Evolutionary conservation across 2,888 invertebrate genomes (phyloP), one percentile per base, ranked within the genome.

Genomic region (Salpingus planirostris): DNA sequence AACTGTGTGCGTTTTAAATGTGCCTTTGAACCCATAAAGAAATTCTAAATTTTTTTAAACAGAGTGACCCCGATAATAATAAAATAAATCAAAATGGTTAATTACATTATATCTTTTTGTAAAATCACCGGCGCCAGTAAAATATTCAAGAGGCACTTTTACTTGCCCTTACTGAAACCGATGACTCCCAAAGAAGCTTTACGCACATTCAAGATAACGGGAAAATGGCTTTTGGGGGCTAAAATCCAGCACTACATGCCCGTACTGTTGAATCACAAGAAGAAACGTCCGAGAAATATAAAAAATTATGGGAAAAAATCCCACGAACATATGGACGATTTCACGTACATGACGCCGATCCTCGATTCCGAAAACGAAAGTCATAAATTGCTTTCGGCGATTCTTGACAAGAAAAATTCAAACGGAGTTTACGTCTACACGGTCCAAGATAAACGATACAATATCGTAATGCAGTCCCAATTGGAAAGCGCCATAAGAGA

Each of bases 211-310:
- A 74, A 81, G 49, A 83, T 87, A 50, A 86, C 86, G 24, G 83
- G 84, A 34, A 84, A 84, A 62, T 65, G 63, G 62, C 74, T 84
- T 2, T 76, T 82, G 44, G 84, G 83, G 12, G 67, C 82, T 32
- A 84, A 84, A 37, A 74, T 78, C 15, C 84, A 84, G 60, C 83
- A 83, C 60, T 85, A 82, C 71, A 83, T 84, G 66, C 84, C 84
- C 54, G 83, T 83, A 38, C 63, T 82, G 40, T 68, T 81, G 33
- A 73, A 65, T 40, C 63, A 64, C 38, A 46, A 49, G 18, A 54
- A 59, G 59, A 69, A 53, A 56, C 46, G 62, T 18, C 49, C 60
- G n/a, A 60, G 59, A 44, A 48, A 45, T 12, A 33, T 44, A 2
- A 59, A 60, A 43, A 50, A 74, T 38, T 80, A 76, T 44, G 80